Conservation (phyloP, 2,113 vertebrate species). For the Nettapus auritus region DNA sequence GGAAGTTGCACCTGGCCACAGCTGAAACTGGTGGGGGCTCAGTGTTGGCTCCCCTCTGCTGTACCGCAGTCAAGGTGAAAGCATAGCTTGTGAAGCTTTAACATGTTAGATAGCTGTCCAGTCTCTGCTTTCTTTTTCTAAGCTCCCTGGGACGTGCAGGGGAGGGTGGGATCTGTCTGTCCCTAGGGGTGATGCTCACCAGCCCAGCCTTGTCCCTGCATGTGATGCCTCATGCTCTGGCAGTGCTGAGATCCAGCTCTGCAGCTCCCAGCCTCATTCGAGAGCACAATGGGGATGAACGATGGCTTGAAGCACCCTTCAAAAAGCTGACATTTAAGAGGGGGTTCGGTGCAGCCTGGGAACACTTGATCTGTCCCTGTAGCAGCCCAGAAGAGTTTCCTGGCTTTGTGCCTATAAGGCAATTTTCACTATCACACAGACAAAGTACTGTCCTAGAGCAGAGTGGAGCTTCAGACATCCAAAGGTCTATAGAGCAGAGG, state of each 20-base stretch:
- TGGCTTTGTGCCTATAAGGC: background rate
- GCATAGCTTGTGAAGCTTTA: background rate
- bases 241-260: background rate
- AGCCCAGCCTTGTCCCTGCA: background rate
- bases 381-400: background rate
- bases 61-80: fast-evolving
- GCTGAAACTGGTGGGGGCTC: background rate
- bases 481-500: background rate
- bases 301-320: background rate
- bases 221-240: too few relatives aligned
- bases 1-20: background rate
- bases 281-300: background rate
- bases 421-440: fast-evolving
- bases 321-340: background rate
- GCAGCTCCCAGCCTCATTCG: fast-evolving
- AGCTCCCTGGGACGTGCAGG: background rate
- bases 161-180: background rate
- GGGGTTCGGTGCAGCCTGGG: background rate
- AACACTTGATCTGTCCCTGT: fast-evolving
- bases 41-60: background rate
- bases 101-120: fast-evolving
- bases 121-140: background rate
- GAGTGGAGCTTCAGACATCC: background rate
- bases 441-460: fast-evolving
- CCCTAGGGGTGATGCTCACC: background rate